Evolutionary conservation across 2,797 vertebrate genomes (phyloP).

Genomic region (Spinus pinus): DNA sequence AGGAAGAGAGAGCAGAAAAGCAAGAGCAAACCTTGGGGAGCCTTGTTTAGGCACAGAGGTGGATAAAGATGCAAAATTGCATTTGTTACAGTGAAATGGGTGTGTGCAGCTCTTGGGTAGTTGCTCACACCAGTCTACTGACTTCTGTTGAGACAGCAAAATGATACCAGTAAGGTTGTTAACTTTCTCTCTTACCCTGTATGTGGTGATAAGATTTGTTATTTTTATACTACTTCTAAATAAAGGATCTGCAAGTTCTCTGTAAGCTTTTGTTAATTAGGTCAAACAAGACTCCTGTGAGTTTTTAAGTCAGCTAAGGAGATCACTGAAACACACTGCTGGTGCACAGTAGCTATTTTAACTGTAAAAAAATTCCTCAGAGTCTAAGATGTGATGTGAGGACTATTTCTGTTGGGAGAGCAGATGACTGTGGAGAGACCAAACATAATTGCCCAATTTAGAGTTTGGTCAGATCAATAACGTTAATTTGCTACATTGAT

Average conservation of each 20-base stretch:
- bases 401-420: conserved; percentile 30
- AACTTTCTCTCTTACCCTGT: conserved; percentile 1
- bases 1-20: background rate
- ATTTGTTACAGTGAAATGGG: background rate
- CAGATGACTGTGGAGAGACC: conserved; percentile 33
- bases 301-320: conserved; percentile 56
- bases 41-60: background rate
- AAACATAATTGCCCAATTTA: conserved; percentile 17
- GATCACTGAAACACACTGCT: conserved; percentile 26
- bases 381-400: conserved; percentile 36
- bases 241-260: conserved; percentile 38
- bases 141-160: background rate
- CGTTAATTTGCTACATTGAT: background rate
- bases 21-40: background rate
- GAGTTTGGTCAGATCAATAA: conserved; percentile 18
- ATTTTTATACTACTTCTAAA: conserved; percentile 52
- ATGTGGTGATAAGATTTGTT: conserved; percentile 30
- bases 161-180: background rate
- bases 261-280: conserved; percentile 58
- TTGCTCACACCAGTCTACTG: background rate
- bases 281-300: conserved; percentile 56
- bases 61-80: background rate
- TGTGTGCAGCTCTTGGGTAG: background rate
- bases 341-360: conserved; percentile 56
- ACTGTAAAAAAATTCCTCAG: conserved; percentile 22